These are phyloP conservation scores for Epinephelus malabaricus DNA, from an alignment of 2,797 vertebrate genomes.

Conservation along the genomic window DNA sequence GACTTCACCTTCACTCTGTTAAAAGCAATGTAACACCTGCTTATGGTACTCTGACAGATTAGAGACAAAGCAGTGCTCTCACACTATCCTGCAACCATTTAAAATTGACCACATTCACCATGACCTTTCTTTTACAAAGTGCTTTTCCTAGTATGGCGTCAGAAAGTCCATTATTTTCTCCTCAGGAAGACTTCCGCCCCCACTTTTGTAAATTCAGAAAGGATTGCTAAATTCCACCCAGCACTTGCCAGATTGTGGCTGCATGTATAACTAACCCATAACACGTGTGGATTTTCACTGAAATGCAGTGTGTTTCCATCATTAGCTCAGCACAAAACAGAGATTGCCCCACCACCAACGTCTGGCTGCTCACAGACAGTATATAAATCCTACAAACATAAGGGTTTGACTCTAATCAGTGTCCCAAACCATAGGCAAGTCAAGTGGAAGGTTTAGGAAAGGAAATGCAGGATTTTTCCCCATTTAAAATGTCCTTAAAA, in stretches of 20 bases:
- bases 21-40: constrained; percentile 45
- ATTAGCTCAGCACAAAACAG: constrained; percentile 19
- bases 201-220: constrained; percentile 36
- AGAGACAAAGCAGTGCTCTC: constrained; percentile 23
- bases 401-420: constrained; percentile 42
- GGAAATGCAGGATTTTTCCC: constrained; percentile 14
- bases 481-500: not conserved
- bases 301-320: constrained; percentile 17
- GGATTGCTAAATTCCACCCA: constrained; percentile 19
- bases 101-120: constrained; percentile 24
- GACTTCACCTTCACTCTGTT: constrained; percentile 32
- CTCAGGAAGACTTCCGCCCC: constrained; percentile 29
- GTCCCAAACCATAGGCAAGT: constrained; percentile 28
- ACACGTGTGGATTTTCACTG: constrained; percentile 10
- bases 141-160: constrained; percentile 46
- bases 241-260: constrained; percentile 23
- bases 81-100: constrained; percentile 15
- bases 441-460: constrained; percentile 37
- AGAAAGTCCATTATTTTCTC: constrained; percentile 72
- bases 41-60: constrained; percentile 56
- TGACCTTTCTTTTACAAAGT: constrained; percentile 49
- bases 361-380: constrained; percentile 36
- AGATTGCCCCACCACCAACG: constrained; percentile 30
- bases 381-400: constrained; percentile 51
- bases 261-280: constrained; percentile 18